Evolutionary conservation across 1,140 invertebrate genomes (phyloP), one percentile per base, ranked within the genome.

Genomic region (Bombus sylvicola): DNA sequence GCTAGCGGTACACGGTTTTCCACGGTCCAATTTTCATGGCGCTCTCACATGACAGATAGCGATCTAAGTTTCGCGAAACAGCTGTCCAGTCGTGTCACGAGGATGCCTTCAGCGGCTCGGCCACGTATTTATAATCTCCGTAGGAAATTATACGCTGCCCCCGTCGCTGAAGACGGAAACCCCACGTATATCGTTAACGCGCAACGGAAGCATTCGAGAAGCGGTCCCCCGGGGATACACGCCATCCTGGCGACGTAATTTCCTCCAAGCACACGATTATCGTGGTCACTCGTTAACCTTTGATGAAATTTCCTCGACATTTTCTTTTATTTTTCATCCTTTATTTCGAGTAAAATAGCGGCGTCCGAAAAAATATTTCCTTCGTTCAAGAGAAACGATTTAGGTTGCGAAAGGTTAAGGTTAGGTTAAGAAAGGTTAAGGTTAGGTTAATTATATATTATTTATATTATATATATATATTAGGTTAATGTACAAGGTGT

Each of bases 51-150:
- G 59, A n/a, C 59, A 12, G 81, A 77, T 68, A 83, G 41, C 73
- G 73, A 83, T 83, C 81, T 53, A 68, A 66, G 62, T 83, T 83
- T 77, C 37, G 47, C 81, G 73, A n/a, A 68, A 37, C 81, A 83
- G 81, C 72, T 76, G 81, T 83, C 79, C 66, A 25, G 12, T 22
- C 73, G 73, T 53, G 59, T 80, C 81, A 62, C 73, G 41, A 34
- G 28, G 34, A 22, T 59, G 59, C n/a, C 81, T 64, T 83, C 59
- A 8, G 15, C 59, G n/a, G 28, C 31, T 34, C n/a, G 34, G 34
- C 41, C 41, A 25, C 37, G 72, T 83, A 66, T 83, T 83, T 83
- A 83, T 77, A 77, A 81, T 81, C 79, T 71, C 66, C 68, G 68
- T 81, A 68, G 79, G 79, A 81, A 81, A 68, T 80, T 69, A 69